phyloP scores from a whole-genome alignment of 2,888 invertebrate species.

The Luffia ferchaultella region DNA sequence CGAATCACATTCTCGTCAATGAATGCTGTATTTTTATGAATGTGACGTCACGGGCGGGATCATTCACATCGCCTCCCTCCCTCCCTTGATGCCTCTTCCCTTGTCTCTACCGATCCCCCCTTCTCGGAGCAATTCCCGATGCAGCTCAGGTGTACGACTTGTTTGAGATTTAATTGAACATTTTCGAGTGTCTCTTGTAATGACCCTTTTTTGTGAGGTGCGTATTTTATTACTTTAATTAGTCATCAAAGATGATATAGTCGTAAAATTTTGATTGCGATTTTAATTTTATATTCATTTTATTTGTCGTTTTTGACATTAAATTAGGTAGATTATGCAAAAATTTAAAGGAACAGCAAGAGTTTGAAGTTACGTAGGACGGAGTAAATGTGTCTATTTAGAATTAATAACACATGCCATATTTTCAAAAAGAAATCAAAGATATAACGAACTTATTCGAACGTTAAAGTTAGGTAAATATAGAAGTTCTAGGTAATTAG shows the following conservation, averaged over 20 bases:
- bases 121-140: neutral
- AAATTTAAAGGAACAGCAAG: no score
- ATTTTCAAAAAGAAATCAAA: no score
- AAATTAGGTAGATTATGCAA: no score
- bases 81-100: neutral
- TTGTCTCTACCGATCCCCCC: neutral
- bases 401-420: no score
- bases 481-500: no score
- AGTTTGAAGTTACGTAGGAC: no score
- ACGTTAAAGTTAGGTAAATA: no score
- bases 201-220: neutral
- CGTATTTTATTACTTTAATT: neutral
- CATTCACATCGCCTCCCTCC: conserved; percentile 10
- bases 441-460: no score
- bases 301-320: no score
- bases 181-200: neutral
- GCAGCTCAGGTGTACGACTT: neutral
- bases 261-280: no score
- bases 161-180: neutral
- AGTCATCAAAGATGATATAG: neutral
- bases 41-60: conserved; percentile 17
- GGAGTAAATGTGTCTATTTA: no score
- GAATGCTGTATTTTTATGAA: conserved; percentile 17
- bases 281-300: no score
- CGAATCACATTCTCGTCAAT: conserved; percentile 15